Evolutionary conservation across 2,888 invertebrate genomes (phyloP), one percentile per base, ranked within the genome.

Genomic region (Troilus luridus): DNA sequence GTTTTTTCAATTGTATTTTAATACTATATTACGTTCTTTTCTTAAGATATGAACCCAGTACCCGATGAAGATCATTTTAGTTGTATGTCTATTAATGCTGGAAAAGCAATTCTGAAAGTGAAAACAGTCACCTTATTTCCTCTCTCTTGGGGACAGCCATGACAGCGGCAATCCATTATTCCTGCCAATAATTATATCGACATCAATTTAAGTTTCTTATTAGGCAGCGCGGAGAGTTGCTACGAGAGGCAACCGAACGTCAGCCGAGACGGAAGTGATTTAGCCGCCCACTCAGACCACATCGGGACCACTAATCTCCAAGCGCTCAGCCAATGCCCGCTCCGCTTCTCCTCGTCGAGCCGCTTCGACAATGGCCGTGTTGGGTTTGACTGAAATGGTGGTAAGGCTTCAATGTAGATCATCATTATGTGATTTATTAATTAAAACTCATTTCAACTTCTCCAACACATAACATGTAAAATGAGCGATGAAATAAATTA

Each of bases 131-230:
- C 41, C 41, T 5, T 1, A 41, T 41, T 5, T 41, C 1, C 41
- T 5, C 41, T 41, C 41, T 41, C 41, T 41, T 41, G 41, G 41
- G 41, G 5, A 59, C 59, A 59, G 59, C 59, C 59, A 14, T 59
- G 41, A 41, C 59, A 14, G 59, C 14, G 41, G 72, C 72, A 17
- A 77, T 41, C 27, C 27, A 77, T 77, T 41, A 24, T 41, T 8
- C 41, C 72, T 17, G 27, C 3, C 72, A 9, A 27, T 77, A 41
- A 77, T 77, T 77, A 77, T 77, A 77, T 77, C 72, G 72, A 77
- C 72, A 77, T 77, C 72, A 77, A 77, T 77, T 77, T 77, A 77
- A 77, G 72, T 77, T 77, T 77, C 72, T 77, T 77, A 77, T 77
- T 77, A 9, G 72, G 21, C 21, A 17, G 21, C 6, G 21, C 21